Percentiles rank a stretch among this genome's conserved stretches.
phyloP scores from a whole-genome alignment of 2,113 vertebrate species.

The Puma concolor region DNA sequence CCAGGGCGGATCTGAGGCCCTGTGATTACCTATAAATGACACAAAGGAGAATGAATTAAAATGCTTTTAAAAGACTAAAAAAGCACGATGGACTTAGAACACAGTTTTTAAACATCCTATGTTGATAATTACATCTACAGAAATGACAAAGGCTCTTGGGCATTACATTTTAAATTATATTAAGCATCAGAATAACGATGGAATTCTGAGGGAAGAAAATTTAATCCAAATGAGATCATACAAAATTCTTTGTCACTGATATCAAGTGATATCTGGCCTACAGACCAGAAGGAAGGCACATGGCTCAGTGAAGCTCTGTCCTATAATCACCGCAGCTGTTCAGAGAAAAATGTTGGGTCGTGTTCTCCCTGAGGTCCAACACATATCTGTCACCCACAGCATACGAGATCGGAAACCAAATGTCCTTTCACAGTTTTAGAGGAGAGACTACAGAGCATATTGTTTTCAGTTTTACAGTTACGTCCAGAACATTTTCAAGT shows the following conservation, averaged over 20 bases:
- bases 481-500: neutral
- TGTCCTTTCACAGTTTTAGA: neutral
- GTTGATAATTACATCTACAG: neutral
- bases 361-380: neutral
- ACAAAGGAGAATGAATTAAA: slow-evolving; percentile 43
- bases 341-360: neutral
- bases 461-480: slow-evolving; percentile 18
- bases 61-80: slow-evolving; percentile 18
- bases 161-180: slow-evolving; percentile 35
- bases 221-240: neutral
- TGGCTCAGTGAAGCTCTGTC: neutral
- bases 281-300: neutral
- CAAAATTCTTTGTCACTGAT: neutral
- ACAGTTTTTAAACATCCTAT: slow-evolving; percentile 22
- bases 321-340: neutral
- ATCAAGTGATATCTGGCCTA: neutral
- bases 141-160: neutral
- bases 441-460: neutral
- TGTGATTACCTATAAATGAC: slow-evolving; percentile 89
- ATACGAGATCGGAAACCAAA: neutral
- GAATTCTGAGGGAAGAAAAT: slow-evolving; percentile 4
- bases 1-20: slow-evolving; percentile 93
- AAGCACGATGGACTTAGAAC: neutral
- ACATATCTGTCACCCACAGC: neutral
- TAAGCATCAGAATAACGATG: slow-evolving; percentile 26